phyloP scores from a whole-genome alignment of 2,113 vertebrate genomes.

The Phoenicopterus ruber region DNA sequence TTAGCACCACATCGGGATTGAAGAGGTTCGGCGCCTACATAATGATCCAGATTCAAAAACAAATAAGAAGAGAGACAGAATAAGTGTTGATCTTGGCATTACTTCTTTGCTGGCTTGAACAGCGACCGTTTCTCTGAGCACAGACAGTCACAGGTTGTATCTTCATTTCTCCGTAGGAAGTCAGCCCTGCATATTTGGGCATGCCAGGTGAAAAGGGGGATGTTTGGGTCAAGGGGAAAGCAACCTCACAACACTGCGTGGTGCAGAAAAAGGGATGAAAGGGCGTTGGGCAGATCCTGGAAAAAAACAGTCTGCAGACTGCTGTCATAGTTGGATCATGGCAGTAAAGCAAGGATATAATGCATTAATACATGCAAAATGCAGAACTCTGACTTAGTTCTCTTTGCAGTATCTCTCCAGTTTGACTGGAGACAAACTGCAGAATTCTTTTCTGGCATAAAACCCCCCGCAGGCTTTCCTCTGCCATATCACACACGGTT shows the following conservation, averaged over 20 bases:
- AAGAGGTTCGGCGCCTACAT: slow-evolving; percentile 81
- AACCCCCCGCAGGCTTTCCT: neutral
- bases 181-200: neutral
- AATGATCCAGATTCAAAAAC: neutral
- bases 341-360: neutral
- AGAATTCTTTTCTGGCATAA: neutral
- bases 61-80: neutral
- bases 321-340: accelerated
- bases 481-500: neutral
- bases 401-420: neutral
- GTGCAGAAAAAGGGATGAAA: neutral
- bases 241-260: neutral
- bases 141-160: neutral
- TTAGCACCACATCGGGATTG: slow-evolving; percentile 84
- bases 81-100: neutral
- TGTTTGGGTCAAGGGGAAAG: neutral
- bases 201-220: neutral
- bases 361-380: neutral
- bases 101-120: neutral
- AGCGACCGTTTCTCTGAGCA: neutral
- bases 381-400: neutral
- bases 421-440: neutral
- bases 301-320: neutral
- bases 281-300: neutral
- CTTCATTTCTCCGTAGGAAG: neutral